These are phyloP conservation scores for Pachycephala philippinensis DNA, from an alignment of 2,113 vertebrate genomes.

Conservation along the genomic window DNA sequence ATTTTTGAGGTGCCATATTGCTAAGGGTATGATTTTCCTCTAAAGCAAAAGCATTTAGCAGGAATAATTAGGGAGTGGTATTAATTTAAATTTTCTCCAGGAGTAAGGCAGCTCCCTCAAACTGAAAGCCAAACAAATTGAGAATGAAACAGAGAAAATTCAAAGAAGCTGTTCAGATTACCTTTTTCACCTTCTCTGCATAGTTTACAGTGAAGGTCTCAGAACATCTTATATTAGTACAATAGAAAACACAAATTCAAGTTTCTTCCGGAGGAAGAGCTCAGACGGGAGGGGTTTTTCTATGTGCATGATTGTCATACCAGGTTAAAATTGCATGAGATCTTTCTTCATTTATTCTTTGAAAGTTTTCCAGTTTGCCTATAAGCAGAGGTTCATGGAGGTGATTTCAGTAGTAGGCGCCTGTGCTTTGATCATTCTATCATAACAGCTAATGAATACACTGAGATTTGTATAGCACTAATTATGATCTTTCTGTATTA, in stretches of 20 bases:
- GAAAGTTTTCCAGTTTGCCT: not conserved
- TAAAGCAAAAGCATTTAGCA: not conserved
- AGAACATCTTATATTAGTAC: not conserved
- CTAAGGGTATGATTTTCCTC: not conserved
- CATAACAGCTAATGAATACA: not conserved
- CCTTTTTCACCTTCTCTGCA: not conserved
- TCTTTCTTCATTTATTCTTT: not conserved
- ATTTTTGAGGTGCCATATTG: not conserved
- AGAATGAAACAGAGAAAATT: not conserved
- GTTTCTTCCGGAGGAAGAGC: not conserved
- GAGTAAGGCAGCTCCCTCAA: not conserved
- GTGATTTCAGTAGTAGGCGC: not conserved
- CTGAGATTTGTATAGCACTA: not conserved
- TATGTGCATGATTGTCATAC: not conserved
- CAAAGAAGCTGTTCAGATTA: not conserved
- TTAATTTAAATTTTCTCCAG: not conserved
- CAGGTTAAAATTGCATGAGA: not conserved
- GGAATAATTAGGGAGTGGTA: not conserved
- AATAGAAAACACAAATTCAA: not conserved
- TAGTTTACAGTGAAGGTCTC: not conserved
- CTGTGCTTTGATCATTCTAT: not conserved
- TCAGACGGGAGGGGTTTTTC: not conserved
- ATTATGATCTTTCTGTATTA: not conserved
- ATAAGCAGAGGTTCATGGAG: not conserved
- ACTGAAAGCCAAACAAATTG: not conserved